Base-by-base conservation (phyloP, 2,797 vertebrate species). In the Neostethus bicornis region DNA sequence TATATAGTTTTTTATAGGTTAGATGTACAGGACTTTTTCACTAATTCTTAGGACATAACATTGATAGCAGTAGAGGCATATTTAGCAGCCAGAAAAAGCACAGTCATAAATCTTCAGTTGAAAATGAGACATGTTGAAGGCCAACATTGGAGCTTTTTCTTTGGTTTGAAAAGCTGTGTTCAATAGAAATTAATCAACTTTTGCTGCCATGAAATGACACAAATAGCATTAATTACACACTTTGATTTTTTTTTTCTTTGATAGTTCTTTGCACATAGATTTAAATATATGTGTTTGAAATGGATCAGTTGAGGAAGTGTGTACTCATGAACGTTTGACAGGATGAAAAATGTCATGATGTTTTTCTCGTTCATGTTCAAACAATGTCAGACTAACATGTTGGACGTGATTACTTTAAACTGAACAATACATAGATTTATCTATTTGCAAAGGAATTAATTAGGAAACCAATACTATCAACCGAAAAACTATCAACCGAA, bases 131-230 rank as follows among this genome's bases (percentile, higher is more conserved):
- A 9, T 16, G 5, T 38, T 38, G 7, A 19, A 38, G 7, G 8
- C 38, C 38, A 3, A 38, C 28, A 28, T 17, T 39, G 38, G 13
- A 37, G 8, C 16, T 9, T 21, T 23, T 56, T 42, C 19, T 52
- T 26, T 45, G 31, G 10, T 21, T 1, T 25, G 31, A 46, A 56
- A 46, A 56, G 42, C 53, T 56, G 25, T 39, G 26, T 48, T 17
- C 44, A 39, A n/a, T n/a, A n/a, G n/a, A 31, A 57, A 17, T 31
- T 16, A 31, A 29, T 29, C 14, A 23, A 20, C 23, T 34, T 44
- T 8, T n/a, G 13, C 21, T 39, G 44, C 34, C 19, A 38, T 23
- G 31, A 39, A 19, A 17, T 16, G 38, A 25, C 31, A 12, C 5
- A 2, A 20, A 19, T 10, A 24, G 32, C 35, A 8, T 57, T 48